Evolutionary conservation across 1,140 invertebrate species (phyloP).

Genomic region (Venturia canescens): DNA sequence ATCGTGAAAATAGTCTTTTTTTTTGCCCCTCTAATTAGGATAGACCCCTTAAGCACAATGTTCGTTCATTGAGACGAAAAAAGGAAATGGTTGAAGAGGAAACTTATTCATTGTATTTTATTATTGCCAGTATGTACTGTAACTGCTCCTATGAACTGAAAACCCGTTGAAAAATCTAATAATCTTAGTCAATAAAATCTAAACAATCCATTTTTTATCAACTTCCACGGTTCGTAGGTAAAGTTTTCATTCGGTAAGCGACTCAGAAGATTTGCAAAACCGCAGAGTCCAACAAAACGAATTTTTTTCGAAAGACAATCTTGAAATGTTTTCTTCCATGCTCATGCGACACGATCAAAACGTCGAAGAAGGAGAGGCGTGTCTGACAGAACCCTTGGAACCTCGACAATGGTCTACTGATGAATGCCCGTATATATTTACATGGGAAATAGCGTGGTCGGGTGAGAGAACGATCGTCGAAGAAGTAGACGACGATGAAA

Average conservation of each 20-base stretch:
- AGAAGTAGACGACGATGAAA: slow-evolving; percentile 14
- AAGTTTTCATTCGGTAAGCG: not conserved
- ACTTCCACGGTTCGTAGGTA: no score
- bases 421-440: slow-evolving; percentile 76
- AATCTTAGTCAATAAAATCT: no score
- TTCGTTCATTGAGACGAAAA: no score
- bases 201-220: no score
- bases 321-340: slow-evolving; percentile 70
- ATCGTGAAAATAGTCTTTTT: no score
- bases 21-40: no score
- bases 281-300: not conserved
- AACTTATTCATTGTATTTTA: no score
- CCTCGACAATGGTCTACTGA: slow-evolving; percentile 59
- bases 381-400: slow-evolving; percentile 67
- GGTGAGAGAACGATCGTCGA: slow-evolving; percentile 32
- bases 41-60: no score
- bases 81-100: no score
- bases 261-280: not conserved
- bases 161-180: no score
- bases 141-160: no score
- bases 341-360: slow-evolving; percentile 48
- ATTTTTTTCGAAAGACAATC: not conserved
- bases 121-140: no score
- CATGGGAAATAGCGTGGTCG: slow-evolving; percentile 70
- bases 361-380: slow-evolving; percentile 61